phyloP scores from a whole-genome alignment of 2,797 vertebrate genomes.

The Lepidocolaptes lacrymiger region DNA sequence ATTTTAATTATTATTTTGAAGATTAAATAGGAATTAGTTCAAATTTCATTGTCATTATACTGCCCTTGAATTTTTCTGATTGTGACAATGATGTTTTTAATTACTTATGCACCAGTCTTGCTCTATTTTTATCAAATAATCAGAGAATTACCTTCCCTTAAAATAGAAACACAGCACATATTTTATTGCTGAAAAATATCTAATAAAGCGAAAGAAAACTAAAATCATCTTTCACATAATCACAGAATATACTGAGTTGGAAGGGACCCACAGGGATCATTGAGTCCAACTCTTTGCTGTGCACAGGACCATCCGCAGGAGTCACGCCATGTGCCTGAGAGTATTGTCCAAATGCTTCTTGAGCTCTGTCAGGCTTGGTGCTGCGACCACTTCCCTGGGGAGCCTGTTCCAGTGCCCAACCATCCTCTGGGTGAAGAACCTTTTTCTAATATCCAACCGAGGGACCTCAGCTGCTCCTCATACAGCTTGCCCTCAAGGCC shows the following conservation, averaged over 20 bases:
- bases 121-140: neutral
- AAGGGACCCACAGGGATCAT: neutral
- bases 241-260: neutral
- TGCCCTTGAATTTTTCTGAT: neutral
- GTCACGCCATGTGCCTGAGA: neutral
- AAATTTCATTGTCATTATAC: neutral
- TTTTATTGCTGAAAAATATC: neutral
- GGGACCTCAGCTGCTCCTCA: neutral
- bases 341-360: neutral
- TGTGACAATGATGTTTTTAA: neutral
- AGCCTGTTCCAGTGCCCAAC: neutral
- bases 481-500: neutral
- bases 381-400: neutral
- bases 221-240: neutral
- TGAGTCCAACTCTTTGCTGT: neutral
- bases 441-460: neutral
- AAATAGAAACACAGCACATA: neutral
- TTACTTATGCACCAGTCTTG: neutral
- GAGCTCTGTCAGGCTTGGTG: neutral
- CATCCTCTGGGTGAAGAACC: neutral
- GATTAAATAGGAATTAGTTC: neutral
- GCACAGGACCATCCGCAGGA: neutral
- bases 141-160: neutral
- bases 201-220: neutral
- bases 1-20: neutral